Evolutionary conservation across 2,797 vertebrate genomes (phyloP), one percentile per base, ranked within the genome.

Genomic region (Mastacembelus armatus): DNA sequence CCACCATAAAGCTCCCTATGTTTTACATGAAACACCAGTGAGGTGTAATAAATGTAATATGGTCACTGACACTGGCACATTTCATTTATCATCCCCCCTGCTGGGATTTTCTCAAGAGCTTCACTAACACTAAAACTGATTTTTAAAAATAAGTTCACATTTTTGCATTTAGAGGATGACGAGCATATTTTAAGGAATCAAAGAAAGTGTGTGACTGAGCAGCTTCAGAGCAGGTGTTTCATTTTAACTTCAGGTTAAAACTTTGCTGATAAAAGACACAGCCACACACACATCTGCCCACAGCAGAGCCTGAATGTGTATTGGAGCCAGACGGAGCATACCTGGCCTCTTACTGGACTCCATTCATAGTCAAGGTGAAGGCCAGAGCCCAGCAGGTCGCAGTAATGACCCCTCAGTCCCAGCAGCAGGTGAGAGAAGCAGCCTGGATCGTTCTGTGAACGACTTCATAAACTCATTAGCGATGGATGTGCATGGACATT

Each of bases 381-480:
- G 38, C 79, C 74, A 61, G 60, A 78, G 63, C 68, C 64, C 76
- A 71, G 66, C 84, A 80, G 71, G 51, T 24, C 57, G 66, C 65
- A 42, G 66, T 78, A 82, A 85, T 78, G 77, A 74, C 51, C 72
- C 67, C 74, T 71, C 38, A 10, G 66, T 18, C 27, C 55, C 30
- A 61, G 74, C 74, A 68, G 71, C 79, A 26, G 66, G 72, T 73
- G 38, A 42, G 64, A 73, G 44, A 58, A 49, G 77, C 71, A 50
- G 64, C 66, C 62, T 32, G 57, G 56, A 40, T 77, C 56, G 56
- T 78, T 76, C 58, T 70, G 81, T 30, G 40, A 87, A 84, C 8
- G 66, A 80, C 84, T 87, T 88, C 73, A 88, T 89, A 84, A 90
- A 91, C 33, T 85, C 89, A 91, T 91, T 89, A 88, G 84, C 24